phyloP scores from a whole-genome alignment of 2,888 invertebrate species.

The Acrobasis consociella region DNA sequence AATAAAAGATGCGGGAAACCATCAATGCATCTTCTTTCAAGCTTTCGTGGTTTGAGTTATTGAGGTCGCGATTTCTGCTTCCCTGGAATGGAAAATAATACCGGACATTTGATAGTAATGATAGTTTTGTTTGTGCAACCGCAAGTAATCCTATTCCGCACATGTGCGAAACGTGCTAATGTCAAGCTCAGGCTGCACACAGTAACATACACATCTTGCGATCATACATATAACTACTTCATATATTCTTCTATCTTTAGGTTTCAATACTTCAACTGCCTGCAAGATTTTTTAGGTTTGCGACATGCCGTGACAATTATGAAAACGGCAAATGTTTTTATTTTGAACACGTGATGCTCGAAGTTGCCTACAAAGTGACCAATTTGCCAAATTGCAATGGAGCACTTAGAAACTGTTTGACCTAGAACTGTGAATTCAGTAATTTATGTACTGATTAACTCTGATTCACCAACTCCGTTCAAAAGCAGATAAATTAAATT shows the following conservation, averaged over 20 bases:
- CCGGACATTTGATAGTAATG: not conserved
- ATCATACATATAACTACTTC: not conserved
- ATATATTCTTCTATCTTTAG: not conserved
- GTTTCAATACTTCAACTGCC: too few relatives aligned
- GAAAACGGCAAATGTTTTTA: not conserved
- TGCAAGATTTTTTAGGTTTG: not conserved
- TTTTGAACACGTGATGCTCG: not conserved
- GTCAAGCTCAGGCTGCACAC: constrained; percentile 2
- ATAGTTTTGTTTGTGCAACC: constrained; percentile 12
- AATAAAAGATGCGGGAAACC: too few relatives aligned
- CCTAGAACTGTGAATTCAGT: constrained; percentile 15
- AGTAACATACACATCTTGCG: constrained; percentile 5
- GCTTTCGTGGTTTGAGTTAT: too few relatives aligned
- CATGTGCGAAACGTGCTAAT: constrained; percentile 15
- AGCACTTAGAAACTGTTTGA: constrained; percentile 22
- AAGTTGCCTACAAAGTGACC: constrained; percentile 19
- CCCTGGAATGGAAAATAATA: not conserved
- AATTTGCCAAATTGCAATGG: constrained; percentile 17
- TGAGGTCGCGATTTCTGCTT: not conserved
- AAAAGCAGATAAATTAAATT: not conserved
- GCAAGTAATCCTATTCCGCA: constrained; percentile 20
- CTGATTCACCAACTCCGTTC: not conserved
- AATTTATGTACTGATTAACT: constrained; percentile 5
- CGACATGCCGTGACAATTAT: not conserved
- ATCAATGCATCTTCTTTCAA: too few relatives aligned